A percentile compares a stretch with the other conserved stretches of the same genome.
phyloP scores from a whole-genome alignment of 2,888 invertebrate genomes.

The Osmoderma eremita region DNA sequence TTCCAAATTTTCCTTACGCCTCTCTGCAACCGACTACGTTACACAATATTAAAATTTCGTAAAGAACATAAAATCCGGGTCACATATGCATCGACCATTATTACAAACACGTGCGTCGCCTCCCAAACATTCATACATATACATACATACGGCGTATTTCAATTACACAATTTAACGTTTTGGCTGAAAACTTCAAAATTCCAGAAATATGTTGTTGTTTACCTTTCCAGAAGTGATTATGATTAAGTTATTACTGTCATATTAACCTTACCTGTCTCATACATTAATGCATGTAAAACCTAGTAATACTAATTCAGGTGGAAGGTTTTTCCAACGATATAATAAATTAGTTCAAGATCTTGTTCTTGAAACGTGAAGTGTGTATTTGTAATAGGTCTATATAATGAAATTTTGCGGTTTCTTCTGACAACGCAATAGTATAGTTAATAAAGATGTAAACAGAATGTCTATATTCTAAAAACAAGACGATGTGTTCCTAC shows the following conservation, averaged over 20 bases:
- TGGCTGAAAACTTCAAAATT: neutral
- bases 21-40: neutral
- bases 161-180: neutral
- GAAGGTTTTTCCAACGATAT: constrained; percentile 17
- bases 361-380: constrained; percentile 24
- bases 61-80: constrained; percentile 9
- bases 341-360: constrained; percentile 30
- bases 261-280: neutral
- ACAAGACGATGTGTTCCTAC: too few relatives aligned
- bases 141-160: too few relatives aligned
- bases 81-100: constrained; percentile 8
- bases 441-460: too few relatives aligned
- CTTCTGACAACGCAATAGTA: too few relatives aligned
- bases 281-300: constrained; percentile 10
- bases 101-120: neutral
- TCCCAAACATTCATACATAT: too few relatives aligned
- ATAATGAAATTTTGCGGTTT: neutral
- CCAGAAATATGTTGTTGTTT: neutral
- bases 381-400: neutral
- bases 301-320: neutral
- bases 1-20: too few relatives aligned
- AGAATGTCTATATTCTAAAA: too few relatives aligned
- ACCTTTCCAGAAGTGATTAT: neutral
- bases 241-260: constrained; percentile 1
- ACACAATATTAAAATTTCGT: constrained; percentile 13